Conservation (phyloP, 2,113 vertebrate genomes). For the Onychostruthus taczanowskii region DNA sequence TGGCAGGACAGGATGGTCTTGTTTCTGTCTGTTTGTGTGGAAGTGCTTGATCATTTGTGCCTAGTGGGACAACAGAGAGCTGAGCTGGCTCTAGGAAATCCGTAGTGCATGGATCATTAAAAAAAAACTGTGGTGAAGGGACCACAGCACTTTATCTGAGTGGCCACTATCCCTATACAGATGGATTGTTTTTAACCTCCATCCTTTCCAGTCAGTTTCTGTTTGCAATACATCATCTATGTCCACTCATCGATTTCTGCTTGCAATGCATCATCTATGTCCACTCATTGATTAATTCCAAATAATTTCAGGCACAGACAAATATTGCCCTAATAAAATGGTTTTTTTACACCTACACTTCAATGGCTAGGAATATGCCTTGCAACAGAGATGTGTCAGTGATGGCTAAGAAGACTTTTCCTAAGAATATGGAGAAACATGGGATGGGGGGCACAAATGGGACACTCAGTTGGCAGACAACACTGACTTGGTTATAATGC, state of each 20-base stretch:
- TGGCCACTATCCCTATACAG: neutral
- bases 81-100: neutral
- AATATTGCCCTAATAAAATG: neutral
- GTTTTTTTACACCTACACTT: neutral
- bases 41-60: neutral
- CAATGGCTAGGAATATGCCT: neutral
- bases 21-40: neutral
- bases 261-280: neutral
- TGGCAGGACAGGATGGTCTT: neutral
- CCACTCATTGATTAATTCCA: neutral
- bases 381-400: neutral
- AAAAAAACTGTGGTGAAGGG: neutral
- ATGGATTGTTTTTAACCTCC: neutral
- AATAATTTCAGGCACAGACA: neutral
- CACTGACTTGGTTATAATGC: neutral
- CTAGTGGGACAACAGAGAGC: neutral
- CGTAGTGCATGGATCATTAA: neutral
- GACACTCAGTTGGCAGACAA: neutral
- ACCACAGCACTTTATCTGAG: neutral
- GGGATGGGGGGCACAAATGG: neutral
- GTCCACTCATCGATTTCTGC: neutral
- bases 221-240: neutral
- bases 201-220: neutral
- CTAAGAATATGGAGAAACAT: neutral
- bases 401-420: neutral